Base-by-base conservation (phyloP, 2,797 vertebrate genomes). In the Anisognathus igniventris region DNA sequence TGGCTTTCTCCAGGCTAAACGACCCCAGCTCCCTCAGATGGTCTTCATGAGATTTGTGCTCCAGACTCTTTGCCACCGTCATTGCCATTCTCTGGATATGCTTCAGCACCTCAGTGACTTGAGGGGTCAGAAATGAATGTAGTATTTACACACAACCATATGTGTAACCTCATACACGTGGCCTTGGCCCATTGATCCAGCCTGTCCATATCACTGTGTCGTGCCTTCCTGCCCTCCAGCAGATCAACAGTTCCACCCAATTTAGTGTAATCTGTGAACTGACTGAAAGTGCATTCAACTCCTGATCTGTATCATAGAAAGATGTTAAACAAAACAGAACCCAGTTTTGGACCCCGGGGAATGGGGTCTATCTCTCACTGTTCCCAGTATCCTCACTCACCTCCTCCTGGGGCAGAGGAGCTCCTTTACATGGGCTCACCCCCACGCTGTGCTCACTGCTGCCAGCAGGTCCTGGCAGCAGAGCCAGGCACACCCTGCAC, bases 261-360 rank as follows among this genome's bases (percentile, higher is more conserved):
- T 3, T 30, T 7, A n/a, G 9, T 3, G 2, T 27, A 14, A 30
- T 25, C 54, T 40, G 24, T 21, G 47, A 61, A 15, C 14, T 14
- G 40, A 14, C 20, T 25, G 40, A 54, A 37, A 33, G 47, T 30
- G 5, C 25, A 9, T 45, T 76, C 30, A 30, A n/a, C 9, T 12
- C 20, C 64, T 76, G 8, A 30, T 47, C 30, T 16, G 10, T 5
- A 42, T 13, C 27, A 20, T 0, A 20, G n/a, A 28, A 37, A 23
- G 12, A 13, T 22, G 21, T 22, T 30, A 40, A 47, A 21, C 7
- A 27, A 39, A 40, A 2, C 7, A n/a, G 33, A 39, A 11, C 11
- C 24, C 28, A 16, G 2, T 5, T 7, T 15, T 53, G n/a, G 24
- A 17, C 6, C 23, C 16, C 1, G 0, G 33, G 3, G 24, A 25